Conservation (phyloP, 2,113 vertebrate species). For the Orthonyx spaldingii region DNA sequence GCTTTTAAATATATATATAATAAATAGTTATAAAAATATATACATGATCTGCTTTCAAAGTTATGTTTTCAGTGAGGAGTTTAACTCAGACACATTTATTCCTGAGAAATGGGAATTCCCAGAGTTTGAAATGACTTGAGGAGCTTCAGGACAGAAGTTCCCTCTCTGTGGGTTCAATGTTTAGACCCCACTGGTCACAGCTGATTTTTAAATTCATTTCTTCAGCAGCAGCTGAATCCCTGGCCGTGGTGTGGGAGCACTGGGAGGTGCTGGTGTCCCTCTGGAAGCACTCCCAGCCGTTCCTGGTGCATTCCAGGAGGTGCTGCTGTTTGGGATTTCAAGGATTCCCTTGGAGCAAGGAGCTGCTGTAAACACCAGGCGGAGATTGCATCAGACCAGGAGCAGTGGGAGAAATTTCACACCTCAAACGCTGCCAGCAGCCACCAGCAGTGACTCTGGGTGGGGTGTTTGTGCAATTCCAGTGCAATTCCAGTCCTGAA, state of each 20-base stretch:
- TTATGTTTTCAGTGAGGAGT: background rate
- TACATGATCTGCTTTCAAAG: background rate
- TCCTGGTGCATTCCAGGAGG: background rate
- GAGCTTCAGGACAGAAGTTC: background rate
- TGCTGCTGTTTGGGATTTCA: background rate
- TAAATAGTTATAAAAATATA: background rate
- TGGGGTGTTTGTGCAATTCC: background rate
- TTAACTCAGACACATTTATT: background rate
- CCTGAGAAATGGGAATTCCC: background rate
- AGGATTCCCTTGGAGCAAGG: background rate
- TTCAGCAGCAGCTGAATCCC: background rate
- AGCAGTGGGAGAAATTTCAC: background rate
- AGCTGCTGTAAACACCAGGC: background rate
- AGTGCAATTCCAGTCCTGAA: background rate
- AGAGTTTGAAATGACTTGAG: background rate
- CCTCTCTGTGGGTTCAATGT: background rate
- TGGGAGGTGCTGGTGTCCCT: background rate
- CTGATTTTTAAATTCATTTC: background rate
- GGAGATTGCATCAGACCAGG: background rate
- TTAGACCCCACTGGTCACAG: background rate
- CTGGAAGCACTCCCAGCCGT: background rate
- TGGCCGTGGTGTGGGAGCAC: background rate
- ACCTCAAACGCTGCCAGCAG: background rate
- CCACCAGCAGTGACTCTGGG: background rate
- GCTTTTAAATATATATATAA: background rate